Percentiles rank a stretch among this genome's conserved stretches.
phyloP scores from a whole-genome alignment of 2,797 vertebrate genomes.

The Lemur catta region DNA sequence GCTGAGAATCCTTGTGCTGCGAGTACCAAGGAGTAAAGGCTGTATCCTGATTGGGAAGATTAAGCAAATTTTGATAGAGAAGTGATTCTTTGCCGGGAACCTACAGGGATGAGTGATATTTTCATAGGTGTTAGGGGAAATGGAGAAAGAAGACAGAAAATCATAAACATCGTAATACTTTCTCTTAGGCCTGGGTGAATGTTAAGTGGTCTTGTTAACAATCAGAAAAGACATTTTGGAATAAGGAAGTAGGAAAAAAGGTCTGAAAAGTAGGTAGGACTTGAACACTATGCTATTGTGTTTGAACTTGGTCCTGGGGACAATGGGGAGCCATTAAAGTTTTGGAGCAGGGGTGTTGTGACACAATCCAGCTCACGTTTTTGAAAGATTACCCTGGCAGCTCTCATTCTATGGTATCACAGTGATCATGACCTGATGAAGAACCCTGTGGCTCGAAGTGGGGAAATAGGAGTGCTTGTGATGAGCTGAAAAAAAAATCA shows the following conservation, averaged over 20 bases:
- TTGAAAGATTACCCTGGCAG: background rate
- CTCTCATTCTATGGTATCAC: background rate
- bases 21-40: background rate
- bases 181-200: background rate
- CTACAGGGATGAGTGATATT: background rate
- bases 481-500: conserved; percentile 64
- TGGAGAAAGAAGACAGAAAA: background rate
- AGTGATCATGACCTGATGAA: conserved; percentile 3
- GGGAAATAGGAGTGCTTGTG: background rate
- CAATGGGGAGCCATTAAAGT: background rate
- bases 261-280: background rate
- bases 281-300: background rate
- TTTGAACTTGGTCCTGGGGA: background rate
- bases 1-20: background rate
- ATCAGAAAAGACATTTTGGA: background rate
- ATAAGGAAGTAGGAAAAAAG: background rate
- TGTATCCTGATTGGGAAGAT: background rate
- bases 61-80: background rate
- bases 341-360: accelerated
- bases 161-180: background rate
- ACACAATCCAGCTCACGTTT: background rate
- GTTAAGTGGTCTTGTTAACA: background rate
- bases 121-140: background rate
- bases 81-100: background rate
- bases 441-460: background rate